Evolutionary conservation across 2,797 vertebrate species (phyloP).

Genomic region (Gila robusta): DNA sequence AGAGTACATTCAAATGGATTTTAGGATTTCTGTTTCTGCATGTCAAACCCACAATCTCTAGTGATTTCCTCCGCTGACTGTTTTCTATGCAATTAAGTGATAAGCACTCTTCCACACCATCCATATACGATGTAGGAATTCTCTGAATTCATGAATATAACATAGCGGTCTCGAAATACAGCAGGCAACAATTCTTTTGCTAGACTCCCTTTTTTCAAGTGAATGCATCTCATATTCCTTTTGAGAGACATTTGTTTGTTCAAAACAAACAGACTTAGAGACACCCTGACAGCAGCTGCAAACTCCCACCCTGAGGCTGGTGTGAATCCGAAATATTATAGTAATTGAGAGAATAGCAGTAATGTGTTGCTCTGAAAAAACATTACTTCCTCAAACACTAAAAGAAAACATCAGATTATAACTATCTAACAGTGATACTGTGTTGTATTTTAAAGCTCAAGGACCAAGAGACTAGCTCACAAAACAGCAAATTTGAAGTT

Average conservation of each 20-base stretch:
- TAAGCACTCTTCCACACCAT: constrained; percentile 69
- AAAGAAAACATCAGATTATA: not conserved
- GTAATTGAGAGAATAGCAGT: constrained; percentile 46
- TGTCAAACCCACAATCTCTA: constrained; percentile 63
- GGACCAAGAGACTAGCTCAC: not conserved
- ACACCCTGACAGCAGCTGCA: constrained; percentile 36
- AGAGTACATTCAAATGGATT: constrained; percentile 45
- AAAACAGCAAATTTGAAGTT: not conserved
- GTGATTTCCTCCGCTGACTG: constrained; percentile 70
- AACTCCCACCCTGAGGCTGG: constrained; percentile 28
- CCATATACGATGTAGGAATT: constrained; percentile 65
- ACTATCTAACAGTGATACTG: not conserved
- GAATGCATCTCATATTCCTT: constrained; percentile 60
- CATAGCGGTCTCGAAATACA: constrained; percentile 55
- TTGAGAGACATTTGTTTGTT: constrained; percentile 63
- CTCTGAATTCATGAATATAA: constrained; percentile 64
- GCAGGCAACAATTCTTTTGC: constrained; percentile 59
- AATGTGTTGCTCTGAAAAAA: constrained; percentile 27
- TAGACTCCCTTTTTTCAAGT: constrained; percentile 55
- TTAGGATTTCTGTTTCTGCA: constrained; percentile 61
- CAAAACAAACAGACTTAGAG: constrained; percentile 54
- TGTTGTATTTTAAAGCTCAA: not conserved
- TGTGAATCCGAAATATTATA: constrained; percentile 42
- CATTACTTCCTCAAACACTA: not conserved
- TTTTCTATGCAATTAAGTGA: constrained; percentile 80